Evolutionary conservation across 1,140 invertebrate species (phyloP), one percentile per base, ranked within the genome.

Genomic region (Agraylea sexmaculata): DNA sequence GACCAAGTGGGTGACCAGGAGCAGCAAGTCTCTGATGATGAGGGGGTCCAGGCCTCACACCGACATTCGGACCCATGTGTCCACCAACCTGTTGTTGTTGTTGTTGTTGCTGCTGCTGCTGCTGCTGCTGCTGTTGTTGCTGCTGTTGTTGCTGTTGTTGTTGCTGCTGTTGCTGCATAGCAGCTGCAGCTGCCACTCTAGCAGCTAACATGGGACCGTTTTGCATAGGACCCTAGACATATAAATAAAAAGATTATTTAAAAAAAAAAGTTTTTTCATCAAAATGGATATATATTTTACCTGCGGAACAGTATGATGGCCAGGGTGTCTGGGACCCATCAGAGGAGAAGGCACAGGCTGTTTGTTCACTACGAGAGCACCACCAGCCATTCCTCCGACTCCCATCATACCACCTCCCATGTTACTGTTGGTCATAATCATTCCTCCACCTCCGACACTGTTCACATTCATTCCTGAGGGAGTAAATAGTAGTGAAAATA

Each of bases 371-470:
- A 81, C 70, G 36, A 75, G 56, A 43, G 68, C 69, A 23, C 73
- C 73, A 17, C 72, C 72, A 21, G 68, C 70, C 71, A 75, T 74
- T 21, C 69, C 70, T 46, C 72, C 62, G 39, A 73, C 69, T 18
- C 72, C 68, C 53, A 77, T 68, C 51, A 68, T 70, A 12, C 68
- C 67, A 15, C 69, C 69, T 55, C 73, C 76, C 73, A 80, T 70
- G 61, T 69, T 75, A 51, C 75, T 78, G 47, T 74, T 80, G 2
- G 75, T 78, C 62, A 80, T 72, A 50, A 80, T 75, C 76, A 81
- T 78, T 51, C 70, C 75, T 30, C 74, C 66, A 22, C 63, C 64
- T 46, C 69, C 73, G 13, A 71, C 68, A 31, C 69, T 72, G 42
- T 68, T 68, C 29, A 70, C 73, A 50, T 75, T 77, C 69, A 77